Conservation (phyloP, 2,888 invertebrate species). For the Perizoma flavofasciatum region DNA sequence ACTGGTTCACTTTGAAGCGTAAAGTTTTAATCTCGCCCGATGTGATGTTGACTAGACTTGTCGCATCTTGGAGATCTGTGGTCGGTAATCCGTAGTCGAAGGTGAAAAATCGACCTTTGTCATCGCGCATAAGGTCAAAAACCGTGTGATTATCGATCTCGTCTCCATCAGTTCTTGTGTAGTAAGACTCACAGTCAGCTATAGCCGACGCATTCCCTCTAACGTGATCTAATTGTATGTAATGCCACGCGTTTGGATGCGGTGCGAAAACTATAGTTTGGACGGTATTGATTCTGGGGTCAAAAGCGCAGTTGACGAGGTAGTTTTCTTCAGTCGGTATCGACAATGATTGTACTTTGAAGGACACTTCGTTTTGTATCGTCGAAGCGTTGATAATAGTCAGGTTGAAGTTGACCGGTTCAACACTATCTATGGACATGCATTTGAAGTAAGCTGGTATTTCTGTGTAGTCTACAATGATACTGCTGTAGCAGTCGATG, state of each 20-base stretch:
- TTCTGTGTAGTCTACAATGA: slow-evolving; percentile 53
- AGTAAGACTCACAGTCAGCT: slow-evolving; percentile 69
- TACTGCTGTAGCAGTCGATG: slow-evolving; percentile 62
- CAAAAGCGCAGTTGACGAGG: slow-evolving; percentile 75
- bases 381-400: slow-evolving; percentile 64
- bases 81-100: slow-evolving; percentile 89
- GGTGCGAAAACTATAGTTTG: slow-evolving; percentile 78
- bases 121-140: slow-evolving; percentile 78
- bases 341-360: slow-evolving; percentile 80
- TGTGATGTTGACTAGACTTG: slow-evolving; percentile 87
- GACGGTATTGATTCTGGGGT: slow-evolving; percentile 66
- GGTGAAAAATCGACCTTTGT: slow-evolving; percentile 89
- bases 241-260: slow-evolving; percentile 85
- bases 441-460: slow-evolving; percentile 77
- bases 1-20: slow-evolving; percentile 87
- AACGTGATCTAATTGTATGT: slow-evolving; percentile 63
- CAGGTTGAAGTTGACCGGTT: slow-evolving; percentile 66
- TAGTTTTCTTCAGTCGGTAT: slow-evolving; percentile 79
- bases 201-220: slow-evolving; percentile 53
- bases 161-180: slow-evolving; percentile 50
- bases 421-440: slow-evolving; percentile 64
- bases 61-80: slow-evolving; percentile 85
- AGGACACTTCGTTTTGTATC: slow-evolving; percentile 48
- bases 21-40: slow-evolving; percentile 86
- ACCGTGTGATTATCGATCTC: slow-evolving; percentile 59